These are phyloP conservation scores for Vanessa tameamea DNA, from an alignment of 1,140 invertebrate species.

Conservation along the genomic window DNA sequence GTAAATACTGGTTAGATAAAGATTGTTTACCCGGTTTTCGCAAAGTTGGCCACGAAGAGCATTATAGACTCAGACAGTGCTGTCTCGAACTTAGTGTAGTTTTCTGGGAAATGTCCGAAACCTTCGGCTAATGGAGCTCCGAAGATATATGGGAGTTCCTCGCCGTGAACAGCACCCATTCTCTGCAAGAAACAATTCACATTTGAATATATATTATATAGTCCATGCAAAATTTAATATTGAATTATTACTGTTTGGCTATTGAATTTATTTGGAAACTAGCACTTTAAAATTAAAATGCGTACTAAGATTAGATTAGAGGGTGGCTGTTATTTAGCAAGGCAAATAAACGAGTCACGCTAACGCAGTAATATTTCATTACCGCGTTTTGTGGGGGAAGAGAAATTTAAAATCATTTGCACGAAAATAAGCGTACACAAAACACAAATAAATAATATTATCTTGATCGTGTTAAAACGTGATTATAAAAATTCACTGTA, in stretches of 20 bases:
- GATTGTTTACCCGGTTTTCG: constrained; percentile 87
- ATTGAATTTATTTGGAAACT: no score
- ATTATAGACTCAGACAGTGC: constrained; percentile 93
- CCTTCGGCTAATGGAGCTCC: constrained; percentile 89
- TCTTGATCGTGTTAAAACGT: background rate
- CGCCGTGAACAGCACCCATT: constrained; percentile 93
- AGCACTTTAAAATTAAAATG: no score
- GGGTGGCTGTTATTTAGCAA: no score
- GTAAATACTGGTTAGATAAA: constrained; percentile 19
- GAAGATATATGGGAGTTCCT: constrained; percentile 95
- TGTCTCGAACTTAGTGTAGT: constrained; percentile 91
- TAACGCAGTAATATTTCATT: no score
- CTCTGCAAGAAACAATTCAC: constrained; percentile 81
- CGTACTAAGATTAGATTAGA: no score
- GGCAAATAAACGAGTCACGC: no score
- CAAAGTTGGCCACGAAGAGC: constrained; percentile 94
- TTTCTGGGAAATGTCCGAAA: constrained; percentile 88
- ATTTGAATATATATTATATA: no score
- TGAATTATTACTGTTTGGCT: no score
- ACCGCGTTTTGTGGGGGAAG: no score
- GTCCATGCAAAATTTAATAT: no score
- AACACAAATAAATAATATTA: background rate
- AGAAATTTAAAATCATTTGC: background rate
- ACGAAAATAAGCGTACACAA: background rate
- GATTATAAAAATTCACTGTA: background rate